These are phyloP conservation scores for Euschistus heros DNA, from an alignment of 1,140 invertebrate genomes.

Conservation along the genomic window DNA sequence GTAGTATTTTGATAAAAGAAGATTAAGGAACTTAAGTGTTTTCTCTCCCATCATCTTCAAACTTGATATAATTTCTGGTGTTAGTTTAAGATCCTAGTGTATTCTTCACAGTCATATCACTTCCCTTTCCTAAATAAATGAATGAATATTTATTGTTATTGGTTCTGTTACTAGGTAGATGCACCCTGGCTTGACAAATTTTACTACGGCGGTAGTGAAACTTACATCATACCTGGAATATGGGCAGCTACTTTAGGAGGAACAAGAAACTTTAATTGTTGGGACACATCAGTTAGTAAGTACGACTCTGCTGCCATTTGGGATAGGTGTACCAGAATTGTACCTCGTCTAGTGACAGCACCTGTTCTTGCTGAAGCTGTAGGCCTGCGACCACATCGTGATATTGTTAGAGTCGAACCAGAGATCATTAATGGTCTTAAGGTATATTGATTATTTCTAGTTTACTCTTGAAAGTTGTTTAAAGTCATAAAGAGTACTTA, in stretches of 20 bases:
- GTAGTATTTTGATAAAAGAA: no score
- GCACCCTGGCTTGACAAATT: constrained; percentile 86
- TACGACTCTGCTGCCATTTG: constrained; percentile 62
- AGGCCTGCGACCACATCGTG: constrained; percentile 60
- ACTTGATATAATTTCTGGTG: no score
- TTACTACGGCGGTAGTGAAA: constrained; percentile 70
- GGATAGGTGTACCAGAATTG: constrained; percentile 54
- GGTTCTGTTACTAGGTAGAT: constrained; percentile 45
- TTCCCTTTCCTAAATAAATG: no score
- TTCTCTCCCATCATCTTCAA: no score
- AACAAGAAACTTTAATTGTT: constrained; percentile 67
- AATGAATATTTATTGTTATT: not conserved
- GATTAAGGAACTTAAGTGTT: no score
- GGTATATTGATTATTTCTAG: not conserved
- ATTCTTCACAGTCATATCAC: no score
- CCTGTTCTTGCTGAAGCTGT: constrained; percentile 49
- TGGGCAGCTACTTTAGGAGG: constrained; percentile 71
- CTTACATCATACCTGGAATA: constrained; percentile 72
- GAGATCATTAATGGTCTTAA: constrained; percentile 34
- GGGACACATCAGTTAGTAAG: constrained; percentile 51
- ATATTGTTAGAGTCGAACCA: constrained; percentile 50
- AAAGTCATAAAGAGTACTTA: not conserved
- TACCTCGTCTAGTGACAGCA: constrained; percentile 55
- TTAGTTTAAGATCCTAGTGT: no score
- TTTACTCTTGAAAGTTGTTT: no score